Evolutionary conservation across 2,797 vertebrate genomes (phyloP).

Genomic region (Kryptopterus vitreolus): DNA sequence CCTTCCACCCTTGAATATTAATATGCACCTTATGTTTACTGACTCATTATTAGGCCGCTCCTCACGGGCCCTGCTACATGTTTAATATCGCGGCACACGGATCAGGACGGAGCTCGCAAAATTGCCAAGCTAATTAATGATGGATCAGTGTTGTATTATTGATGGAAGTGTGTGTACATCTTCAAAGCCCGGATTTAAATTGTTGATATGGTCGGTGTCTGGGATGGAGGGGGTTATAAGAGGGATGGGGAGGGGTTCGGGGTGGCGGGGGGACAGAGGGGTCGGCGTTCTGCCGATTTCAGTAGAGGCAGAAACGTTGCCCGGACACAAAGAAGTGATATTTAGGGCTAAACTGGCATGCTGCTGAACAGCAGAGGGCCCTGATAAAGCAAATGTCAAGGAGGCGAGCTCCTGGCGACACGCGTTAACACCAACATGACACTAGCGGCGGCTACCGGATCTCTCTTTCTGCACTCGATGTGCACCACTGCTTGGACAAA

Average conservation of each 20-base stretch:
- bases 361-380: not conserved
- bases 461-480: not conserved
- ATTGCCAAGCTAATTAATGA: constrained; percentile 38
- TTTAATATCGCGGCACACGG: constrained; percentile 61
- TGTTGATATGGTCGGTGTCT: constrained; percentile 28
- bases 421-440: not conserved
- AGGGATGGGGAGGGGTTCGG: not conserved
- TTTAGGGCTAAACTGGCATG: not conserved
- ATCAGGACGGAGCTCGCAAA: constrained; percentile 34
- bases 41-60: constrained; percentile 54
- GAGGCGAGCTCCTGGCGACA: not conserved
- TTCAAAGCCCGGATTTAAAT: constrained; percentile 50
- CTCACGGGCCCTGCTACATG: constrained; percentile 51
- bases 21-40: constrained; percentile 51
- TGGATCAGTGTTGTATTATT: constrained; percentile 36
- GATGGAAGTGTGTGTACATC: constrained; percentile 50
- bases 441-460: not conserved
- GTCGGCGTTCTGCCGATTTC: not conserved
- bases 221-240: not conserved
- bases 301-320: constrained; percentile 46
- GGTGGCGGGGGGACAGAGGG: not conserved
- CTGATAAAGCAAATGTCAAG: not conserved
- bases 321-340: not conserved
- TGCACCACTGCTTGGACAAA: no score
- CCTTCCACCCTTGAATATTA: constrained; percentile 64